phyloP scores from a whole-genome alignment of 37 sponge, comb jelly and placozoan genomes.

The Halisarca cf. caerulea region DNA sequence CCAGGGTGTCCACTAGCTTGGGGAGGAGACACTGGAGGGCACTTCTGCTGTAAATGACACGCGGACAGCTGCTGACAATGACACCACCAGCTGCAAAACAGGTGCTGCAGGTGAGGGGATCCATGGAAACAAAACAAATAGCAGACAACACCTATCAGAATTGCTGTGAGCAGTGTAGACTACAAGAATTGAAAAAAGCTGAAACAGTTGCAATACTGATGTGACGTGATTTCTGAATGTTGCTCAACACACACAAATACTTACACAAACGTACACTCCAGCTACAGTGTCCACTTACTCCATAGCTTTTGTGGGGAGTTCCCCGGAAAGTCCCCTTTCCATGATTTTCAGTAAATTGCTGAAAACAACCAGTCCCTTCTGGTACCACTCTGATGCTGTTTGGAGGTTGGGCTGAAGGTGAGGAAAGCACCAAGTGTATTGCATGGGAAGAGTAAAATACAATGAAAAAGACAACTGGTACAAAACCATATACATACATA shows the following conservation, averaged over 20 bases:
- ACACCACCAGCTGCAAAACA: conserved; percentile 16
- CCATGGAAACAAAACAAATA: too few species aligned
- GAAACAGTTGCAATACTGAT: too few species aligned
- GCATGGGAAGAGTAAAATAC: too few species aligned
- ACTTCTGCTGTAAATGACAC: conserved; percentile 49
- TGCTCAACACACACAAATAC: not conserved
- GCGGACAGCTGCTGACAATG: conserved; percentile 40
- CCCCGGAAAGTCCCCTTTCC: conserved; percentile 35
- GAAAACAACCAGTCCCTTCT: conserved; percentile 9
- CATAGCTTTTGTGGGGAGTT: conserved; percentile 15
- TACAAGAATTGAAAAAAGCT: too few species aligned
- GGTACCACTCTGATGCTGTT: conserved; percentile 24
- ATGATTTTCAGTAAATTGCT: conserved; percentile 32
- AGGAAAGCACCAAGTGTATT: too few species aligned
- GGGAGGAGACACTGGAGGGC: conserved; percentile 48
- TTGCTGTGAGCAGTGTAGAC: too few species aligned
- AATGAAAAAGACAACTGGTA: too few species aligned
- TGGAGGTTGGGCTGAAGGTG: not conserved
- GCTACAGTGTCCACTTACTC: not conserved
- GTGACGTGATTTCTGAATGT: too few species aligned
- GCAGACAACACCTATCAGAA: too few species aligned
- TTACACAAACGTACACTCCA: not conserved
- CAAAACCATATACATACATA: too few species aligned
- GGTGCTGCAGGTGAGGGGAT: not conserved
- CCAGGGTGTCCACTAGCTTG: conserved; percentile 39